Evolutionary conservation across 2,888 invertebrate genomes (phyloP).

Genomic region (Nomada fabriciana): DNA sequence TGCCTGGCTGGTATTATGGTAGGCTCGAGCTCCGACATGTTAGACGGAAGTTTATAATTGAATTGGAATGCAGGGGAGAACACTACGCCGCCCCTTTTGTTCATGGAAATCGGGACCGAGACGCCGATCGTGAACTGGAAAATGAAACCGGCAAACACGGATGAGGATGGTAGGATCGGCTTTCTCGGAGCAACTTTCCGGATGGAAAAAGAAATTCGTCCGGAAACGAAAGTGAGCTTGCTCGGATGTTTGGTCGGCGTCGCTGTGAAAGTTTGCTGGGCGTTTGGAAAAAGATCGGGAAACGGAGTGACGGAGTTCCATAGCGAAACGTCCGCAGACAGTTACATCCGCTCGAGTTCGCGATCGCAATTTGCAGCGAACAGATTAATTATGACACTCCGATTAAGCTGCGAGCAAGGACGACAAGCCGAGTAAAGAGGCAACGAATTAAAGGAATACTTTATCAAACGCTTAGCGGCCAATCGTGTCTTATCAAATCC

Average conservation of each 20-base stretch:
- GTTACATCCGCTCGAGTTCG: not conserved
- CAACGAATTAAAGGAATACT: too few species aligned
- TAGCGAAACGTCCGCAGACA: not conserved
- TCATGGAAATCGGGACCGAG: constrained; percentile 78
- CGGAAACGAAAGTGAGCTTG: not conserved
- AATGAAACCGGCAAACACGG: constrained; percentile 29
- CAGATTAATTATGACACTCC: not conserved
- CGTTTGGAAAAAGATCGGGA: not conserved
- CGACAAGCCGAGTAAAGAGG: not conserved
- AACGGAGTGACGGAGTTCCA: not conserved
- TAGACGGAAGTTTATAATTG: constrained; percentile 81
- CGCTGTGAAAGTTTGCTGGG: constrained; percentile 22
- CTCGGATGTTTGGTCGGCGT: constrained; percentile 5
- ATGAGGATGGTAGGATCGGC: constrained; percentile 16
- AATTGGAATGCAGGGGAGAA: constrained; percentile 80
- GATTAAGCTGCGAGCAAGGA: not conserved
- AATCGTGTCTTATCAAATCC: constrained; percentile 1
- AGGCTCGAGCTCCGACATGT: constrained; percentile 79
- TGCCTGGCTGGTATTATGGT: constrained; percentile 75
- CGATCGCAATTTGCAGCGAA: not conserved
- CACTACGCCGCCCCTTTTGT: constrained; percentile 77
- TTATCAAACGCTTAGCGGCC: constrained; percentile 5
- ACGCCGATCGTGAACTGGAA: constrained; percentile 78
- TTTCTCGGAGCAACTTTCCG: constrained; percentile 25
- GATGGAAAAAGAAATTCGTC: not conserved